Base-by-base conservation (phyloP, 1,140 invertebrate species). In the Dendrolimus punctatus region DNA sequence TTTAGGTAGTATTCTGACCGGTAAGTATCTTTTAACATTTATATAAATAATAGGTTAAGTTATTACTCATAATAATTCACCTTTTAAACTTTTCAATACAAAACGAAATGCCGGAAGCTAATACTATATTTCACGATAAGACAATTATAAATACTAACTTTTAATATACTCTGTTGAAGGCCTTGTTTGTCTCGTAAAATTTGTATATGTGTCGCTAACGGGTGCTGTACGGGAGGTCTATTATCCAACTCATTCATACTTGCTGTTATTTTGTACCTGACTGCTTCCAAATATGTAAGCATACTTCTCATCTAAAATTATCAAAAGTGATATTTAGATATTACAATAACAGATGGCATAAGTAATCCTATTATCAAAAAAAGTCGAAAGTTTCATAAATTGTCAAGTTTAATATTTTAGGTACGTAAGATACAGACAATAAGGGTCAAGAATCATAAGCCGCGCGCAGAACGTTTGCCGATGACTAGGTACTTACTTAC, bases 201-300 rank as follows among this genome's bases (percentile, higher is more conserved):
- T 66, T 96, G 91, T 68, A 98, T 96, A 73, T 98, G 95, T 49
- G 94, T 90, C 2, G 93, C 91, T 49, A 98, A 87, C 0, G 95
- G 94, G 88, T 96, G 95, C 51, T 91, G 91, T n/a, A 87, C 89
- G 58, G 92, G 89, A 39, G 91, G 90, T 58, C 92, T 89, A 51
- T 92, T 93, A 71, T 97, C 95, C 39, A 97, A 73, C 72, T 96
- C 95, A 46, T 93, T 91, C 10, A 98, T 80, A 39, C 92, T 92
- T 42, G 92, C 92, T 40, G 95, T 92, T 23, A 98, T 90, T 86
- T 98, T 98, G 68, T 93, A 94, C 60, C 94, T 91, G 5, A 95
- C 92, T 0, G 96, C 96, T 87, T 98, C 96, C 55, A 98, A 86
- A 73, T 97, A 98, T 6, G 95, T 93, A 49, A 98, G 84, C 93